Evolutionary conservation across 2,797 vertebrate species (phyloP).

Genomic region (Pelodytes ibericus): DNA sequence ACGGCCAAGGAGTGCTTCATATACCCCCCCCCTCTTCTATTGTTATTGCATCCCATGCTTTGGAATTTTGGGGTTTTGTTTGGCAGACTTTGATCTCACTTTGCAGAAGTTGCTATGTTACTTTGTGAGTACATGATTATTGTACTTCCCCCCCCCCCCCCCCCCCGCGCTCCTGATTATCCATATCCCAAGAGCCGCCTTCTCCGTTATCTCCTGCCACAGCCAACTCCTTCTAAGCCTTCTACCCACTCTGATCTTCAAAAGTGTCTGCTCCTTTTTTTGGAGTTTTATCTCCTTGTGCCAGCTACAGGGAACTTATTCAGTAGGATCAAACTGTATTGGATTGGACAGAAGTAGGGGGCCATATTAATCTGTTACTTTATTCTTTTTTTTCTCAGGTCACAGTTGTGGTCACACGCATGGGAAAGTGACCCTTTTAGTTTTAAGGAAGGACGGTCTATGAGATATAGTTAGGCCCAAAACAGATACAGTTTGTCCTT

Average conservation of each 20-base stretch:
- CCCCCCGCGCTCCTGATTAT: constrained; percentile 12
- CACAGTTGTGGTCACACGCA: constrained; percentile 17
- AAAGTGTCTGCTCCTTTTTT: constrained; percentile 37
- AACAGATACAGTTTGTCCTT: constrained; percentile 6
- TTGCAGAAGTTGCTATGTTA: constrained; percentile 40
- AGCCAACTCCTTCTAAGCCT: constrained; percentile 41
- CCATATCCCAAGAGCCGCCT: constrained; percentile 26
- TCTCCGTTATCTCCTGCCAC: constrained; percentile 36
- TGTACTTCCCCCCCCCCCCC: constrained; percentile 18
- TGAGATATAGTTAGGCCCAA: not conserved
- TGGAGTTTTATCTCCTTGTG: constrained; percentile 42
- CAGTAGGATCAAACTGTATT: constrained; percentile 10
- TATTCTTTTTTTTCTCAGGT: constrained; percentile 5
- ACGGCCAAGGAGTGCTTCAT: not conserved
- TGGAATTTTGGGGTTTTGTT: constrained; percentile 4
- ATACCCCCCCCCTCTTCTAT: not conserved
- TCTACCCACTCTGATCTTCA: constrained; percentile 49
- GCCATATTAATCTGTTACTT: not conserved
- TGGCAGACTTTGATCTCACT: constrained; percentile 46
- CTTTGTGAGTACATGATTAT: constrained; percentile 29
- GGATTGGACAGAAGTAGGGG: not conserved
- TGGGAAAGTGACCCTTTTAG: constrained; percentile 30
- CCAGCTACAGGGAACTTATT: constrained; percentile 36
- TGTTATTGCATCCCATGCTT: not conserved
- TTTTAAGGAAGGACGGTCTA: constrained; percentile 3